Evolutionary conservation across 2,113 vertebrate species (phyloP).

Genomic region (Hippocampus comes): DNA sequence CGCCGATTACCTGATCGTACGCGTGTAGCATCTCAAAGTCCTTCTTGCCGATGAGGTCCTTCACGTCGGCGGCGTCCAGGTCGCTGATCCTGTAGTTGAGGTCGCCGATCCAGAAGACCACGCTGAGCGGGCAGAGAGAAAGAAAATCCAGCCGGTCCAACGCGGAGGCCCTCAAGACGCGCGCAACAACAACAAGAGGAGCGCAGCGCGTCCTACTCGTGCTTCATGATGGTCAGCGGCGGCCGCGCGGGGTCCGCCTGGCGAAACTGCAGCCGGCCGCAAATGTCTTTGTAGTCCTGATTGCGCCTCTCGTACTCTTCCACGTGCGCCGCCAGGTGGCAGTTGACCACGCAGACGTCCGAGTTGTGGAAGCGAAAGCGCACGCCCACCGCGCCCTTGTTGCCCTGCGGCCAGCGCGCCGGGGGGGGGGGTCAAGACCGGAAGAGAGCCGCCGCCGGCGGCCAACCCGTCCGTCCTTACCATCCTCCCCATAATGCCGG

Average conservation of each 20-base stretch:
- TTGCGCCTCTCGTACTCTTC: constrained; percentile 92
- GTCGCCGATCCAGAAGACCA: constrained; percentile 89
- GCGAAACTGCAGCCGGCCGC: constrained; percentile 84
- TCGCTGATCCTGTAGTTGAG: constrained; percentile 94
- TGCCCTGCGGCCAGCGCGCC: constrained; percentile 76
- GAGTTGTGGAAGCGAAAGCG: constrained; percentile 93
- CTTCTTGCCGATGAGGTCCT: constrained; percentile 82
- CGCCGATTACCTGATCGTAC: constrained; percentile 83
- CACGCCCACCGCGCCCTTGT: constrained; percentile 92
- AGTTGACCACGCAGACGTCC: constrained; percentile 88
- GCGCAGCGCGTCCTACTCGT: constrained; percentile 75
- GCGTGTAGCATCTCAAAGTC: constrained; percentile 80
- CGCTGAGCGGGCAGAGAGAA: constrained; percentile 27
- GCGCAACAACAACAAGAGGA: too few relatives aligned
- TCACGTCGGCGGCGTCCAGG: constrained; percentile 84
- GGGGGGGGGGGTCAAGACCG: background rate
- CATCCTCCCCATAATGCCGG: constrained; percentile 98
- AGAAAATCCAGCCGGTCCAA: background rate
- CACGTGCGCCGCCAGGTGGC: constrained; percentile 88
- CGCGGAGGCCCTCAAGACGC: too few relatives aligned
- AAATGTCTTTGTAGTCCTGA: constrained; percentile 94
- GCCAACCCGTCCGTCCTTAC: constrained; percentile 64
- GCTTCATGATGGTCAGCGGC: constrained; percentile 83
- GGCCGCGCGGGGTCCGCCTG: constrained; percentile 73
- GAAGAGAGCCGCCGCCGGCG: background rate